Percentiles rank a stretch among this genome's conserved stretches.
phyloP scores from a whole-genome alignment of 2,113 vertebrate species.

The Monopterus albus region DNA sequence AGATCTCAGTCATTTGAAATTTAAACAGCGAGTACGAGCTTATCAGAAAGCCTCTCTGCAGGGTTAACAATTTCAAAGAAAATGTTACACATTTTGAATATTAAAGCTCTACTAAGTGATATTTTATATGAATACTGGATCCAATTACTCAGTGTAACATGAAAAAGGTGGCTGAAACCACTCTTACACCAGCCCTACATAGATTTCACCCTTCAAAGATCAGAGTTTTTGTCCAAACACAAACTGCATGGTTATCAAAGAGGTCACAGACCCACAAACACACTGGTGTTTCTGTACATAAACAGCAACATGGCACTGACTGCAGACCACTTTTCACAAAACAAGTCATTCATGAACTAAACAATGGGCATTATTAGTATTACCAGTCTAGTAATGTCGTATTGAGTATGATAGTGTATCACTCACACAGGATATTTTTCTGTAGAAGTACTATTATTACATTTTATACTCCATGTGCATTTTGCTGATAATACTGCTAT shows the following conservation, averaged over 20 bases:
- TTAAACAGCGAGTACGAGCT: slow-evolving; percentile 20
- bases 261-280: not conserved
- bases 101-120: not conserved
- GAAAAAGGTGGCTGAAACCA: not conserved
- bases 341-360: not conserved
- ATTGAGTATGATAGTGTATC: not conserved
- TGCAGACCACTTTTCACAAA: too few relatives aligned
- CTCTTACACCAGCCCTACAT: not conserved
- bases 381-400: not conserved
- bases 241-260: too few relatives aligned
- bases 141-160: not conserved
- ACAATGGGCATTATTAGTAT: slow-evolving; percentile 5
- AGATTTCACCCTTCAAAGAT: not conserved
- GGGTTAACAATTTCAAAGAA: slow-evolving; percentile 7
- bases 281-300: not conserved
- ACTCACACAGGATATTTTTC: not conserved
- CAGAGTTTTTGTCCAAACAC: too few relatives aligned
- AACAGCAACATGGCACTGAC: not conserved
- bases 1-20: slow-evolving; percentile 36
- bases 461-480: not conserved
- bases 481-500: not conserved
- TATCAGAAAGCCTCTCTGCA: slow-evolving; percentile 3
- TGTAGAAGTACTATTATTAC: not conserved
- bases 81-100: not conserved
- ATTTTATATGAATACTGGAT: not conserved